These are phyloP conservation scores for Triplophysa dalaica DNA, from an alignment of 2,113 vertebrate species.

Conservation along the genomic window DNA sequence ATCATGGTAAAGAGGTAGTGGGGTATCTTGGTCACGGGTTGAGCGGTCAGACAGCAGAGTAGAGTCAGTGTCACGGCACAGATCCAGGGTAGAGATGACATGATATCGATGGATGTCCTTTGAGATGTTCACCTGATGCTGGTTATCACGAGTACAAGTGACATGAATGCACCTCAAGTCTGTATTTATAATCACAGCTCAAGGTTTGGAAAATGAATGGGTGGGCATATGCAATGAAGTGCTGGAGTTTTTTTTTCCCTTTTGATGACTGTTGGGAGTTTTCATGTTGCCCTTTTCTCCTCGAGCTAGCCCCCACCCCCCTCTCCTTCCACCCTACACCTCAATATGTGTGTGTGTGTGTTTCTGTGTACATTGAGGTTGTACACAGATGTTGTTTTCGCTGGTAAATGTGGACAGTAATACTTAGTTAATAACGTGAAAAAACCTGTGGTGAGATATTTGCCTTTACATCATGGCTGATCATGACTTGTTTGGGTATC, in stretches of 20 bases:
- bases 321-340: slow-evolving; percentile 72
- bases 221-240: slow-evolving; percentile 79
- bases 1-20: fast-evolving
- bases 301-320: slow-evolving; percentile 78
- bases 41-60: not conserved
- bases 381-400: not conserved
- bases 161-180: not conserved
- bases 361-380: not conserved
- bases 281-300: slow-evolving; percentile 64
- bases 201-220: slow-evolving; percentile 78
- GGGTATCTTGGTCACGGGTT: fast-evolving
- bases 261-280: slow-evolving; percentile 94
- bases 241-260: slow-evolving; percentile 80
- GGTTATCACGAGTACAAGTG: slow-evolving; percentile 11
- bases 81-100: slow-evolving; percentile 40
- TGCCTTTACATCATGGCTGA: no score
- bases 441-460: no score
- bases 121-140: slow-evolving; percentile 28
- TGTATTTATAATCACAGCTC: slow-evolving; percentile 44
- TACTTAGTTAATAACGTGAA: not conserved
- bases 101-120: slow-evolving; percentile 28
- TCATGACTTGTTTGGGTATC: no score
- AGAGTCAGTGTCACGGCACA: slow-evolving; percentile 13
- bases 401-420: not conserved
- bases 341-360: slow-evolving; percentile 5